Evolutionary conservation across 2,888 invertebrate genomes (phyloP), one percentile per base, ranked within the genome.

Genomic region (Urechis unicinctus): DNA sequence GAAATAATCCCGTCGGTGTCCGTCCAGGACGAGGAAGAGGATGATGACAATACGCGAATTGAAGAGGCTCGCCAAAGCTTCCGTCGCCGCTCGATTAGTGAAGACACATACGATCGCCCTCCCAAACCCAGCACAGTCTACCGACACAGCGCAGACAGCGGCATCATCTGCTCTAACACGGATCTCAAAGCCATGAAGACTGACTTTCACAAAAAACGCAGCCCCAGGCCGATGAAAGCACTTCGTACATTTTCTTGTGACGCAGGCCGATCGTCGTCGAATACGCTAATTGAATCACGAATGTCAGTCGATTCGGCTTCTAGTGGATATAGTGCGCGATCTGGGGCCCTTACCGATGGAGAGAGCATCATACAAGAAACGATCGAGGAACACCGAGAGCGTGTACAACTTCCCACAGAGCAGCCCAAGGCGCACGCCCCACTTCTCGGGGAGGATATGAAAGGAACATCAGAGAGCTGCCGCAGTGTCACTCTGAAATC

Each of bases 111-210:
- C 36, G 58, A 64, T 53, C 54, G 61, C 6, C 55, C 24, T 45
- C 46, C 9, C 22, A 41, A 52, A 22, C 17, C 24, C 13, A 29
- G 22, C 17, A 21, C n/a, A 1, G 26, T 43, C 17, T 50, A 25
- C 13, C 41, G 48, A 29, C 30, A 42, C 25, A 25, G 36, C 9
- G 49, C 43, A 13, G 45, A 29, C 24, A 57, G 47, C 5, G 66
- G 66, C 24, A 58, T 66, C 25, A 62, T 66, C 5, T 66, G 66
- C 44, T 66, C 65, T 24, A 57, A 58, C 26, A 59, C 55, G 22
- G 66, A 66, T 50, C 54, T 66, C 21, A 55, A 60, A 30, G 56
- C 61, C 42, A 66, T 66, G 48, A 58, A 53, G 31, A 51, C 45
- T 41, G 41, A 47, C 24, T 46, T 45, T 36, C 45, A 52, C 25